These are phyloP conservation scores for Brenthis ino DNA, from an alignment of 2,888 invertebrate species.

Conservation along the genomic window DNA sequence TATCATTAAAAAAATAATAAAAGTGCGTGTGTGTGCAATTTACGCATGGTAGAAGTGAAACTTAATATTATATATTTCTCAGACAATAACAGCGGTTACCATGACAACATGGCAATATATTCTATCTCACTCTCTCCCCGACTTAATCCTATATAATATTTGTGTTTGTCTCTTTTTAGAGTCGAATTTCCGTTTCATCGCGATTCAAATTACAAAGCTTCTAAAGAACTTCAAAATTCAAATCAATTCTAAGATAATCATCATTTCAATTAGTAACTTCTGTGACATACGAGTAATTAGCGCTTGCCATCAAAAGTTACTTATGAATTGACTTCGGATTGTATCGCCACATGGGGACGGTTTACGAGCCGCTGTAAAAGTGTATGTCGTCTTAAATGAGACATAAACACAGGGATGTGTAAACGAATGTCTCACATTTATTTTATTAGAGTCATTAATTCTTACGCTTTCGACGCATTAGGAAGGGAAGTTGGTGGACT, in stretches of 20 bases:
- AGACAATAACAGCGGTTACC: too few relatives aligned
- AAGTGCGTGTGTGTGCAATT: too few relatives aligned
- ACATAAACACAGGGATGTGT: constrained; percentile 80
- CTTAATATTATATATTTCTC: too few relatives aligned
- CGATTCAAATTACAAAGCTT: too few relatives aligned
- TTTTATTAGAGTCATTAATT: constrained; percentile 80
- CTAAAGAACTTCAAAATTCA: background rate
- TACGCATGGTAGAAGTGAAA: too few relatives aligned
- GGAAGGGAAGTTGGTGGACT: constrained; percentile 3
- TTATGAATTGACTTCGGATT: constrained; percentile 30
- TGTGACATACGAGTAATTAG: constrained; percentile 6
- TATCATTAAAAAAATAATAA: too few relatives aligned
- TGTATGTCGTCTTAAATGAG: constrained; percentile 80
- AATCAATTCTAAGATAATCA: background rate
- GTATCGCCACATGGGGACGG: constrained; percentile 66
- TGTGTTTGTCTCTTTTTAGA: too few relatives aligned
- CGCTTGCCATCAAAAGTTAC: constrained; percentile 23
- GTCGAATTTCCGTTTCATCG: too few relatives aligned
- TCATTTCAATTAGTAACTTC: background rate
- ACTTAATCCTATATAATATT: too few relatives aligned
- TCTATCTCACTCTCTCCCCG: too few relatives aligned
- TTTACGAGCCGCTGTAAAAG: constrained; percentile 77
- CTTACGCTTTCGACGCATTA: constrained; percentile 63
- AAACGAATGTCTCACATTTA: constrained; percentile 80
- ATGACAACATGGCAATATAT: too few relatives aligned